Evolutionary conservation across 2,113 vertebrate species (phyloP).

Genomic region (Bucco capensis): DNA sequence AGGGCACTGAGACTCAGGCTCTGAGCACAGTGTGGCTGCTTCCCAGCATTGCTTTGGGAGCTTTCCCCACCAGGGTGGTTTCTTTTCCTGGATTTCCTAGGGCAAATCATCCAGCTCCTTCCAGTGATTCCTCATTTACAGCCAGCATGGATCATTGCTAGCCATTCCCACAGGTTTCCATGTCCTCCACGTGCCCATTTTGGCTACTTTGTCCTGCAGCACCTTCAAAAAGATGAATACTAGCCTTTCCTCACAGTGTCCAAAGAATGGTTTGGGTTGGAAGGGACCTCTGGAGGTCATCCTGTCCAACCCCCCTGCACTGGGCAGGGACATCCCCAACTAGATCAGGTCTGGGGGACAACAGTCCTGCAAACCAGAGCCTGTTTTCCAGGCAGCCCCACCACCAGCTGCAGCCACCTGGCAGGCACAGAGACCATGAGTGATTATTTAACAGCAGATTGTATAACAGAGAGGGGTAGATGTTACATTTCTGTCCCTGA

Average conservation of each 20-base stretch:
- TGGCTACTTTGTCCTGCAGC: background rate
- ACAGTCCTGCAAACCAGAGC: background rate
- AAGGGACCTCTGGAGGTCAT: too few relatives aligned
- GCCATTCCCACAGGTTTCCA: background rate
- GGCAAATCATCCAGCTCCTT: background rate
- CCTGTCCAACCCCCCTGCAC: too few relatives aligned
- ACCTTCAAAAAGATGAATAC: background rate
- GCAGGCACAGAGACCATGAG: background rate
- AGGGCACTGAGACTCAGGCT: background rate
- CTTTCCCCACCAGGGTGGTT: rapidly evolving
- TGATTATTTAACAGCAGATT: conserved; percentile 20
- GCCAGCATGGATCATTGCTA: background rate
- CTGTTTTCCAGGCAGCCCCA: background rate
- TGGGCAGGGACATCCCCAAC: background rate
- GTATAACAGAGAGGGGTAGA: conserved; percentile 26
- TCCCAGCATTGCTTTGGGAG: background rate
- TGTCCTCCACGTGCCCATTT: background rate
- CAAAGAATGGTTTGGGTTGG: too few relatives aligned
- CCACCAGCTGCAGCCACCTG: background rate
- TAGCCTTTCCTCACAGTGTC: background rate
- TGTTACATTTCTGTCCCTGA: conserved; percentile 60
- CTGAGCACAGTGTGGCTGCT: background rate
- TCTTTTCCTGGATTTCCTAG: background rate
- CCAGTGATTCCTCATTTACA: background rate
- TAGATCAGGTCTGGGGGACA: background rate